Conservation (phyloP, 1,140 invertebrate genomes). For the Neodiprion pinetum region DNA sequence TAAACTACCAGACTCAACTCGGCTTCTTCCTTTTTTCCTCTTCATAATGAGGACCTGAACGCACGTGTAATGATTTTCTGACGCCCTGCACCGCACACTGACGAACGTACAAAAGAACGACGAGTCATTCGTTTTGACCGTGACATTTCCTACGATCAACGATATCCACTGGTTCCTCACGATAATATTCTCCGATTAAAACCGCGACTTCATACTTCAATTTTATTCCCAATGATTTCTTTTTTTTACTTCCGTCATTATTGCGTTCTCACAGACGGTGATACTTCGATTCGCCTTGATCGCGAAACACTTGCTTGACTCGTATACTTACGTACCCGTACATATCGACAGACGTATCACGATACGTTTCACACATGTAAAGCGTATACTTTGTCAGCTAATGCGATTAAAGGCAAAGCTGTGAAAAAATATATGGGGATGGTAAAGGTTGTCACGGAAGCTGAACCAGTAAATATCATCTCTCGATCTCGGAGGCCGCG, state of each 20-base stretch:
- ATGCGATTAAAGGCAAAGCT: neutral
- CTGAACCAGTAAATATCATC: conserved; percentile 5
- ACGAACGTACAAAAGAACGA: neutral
- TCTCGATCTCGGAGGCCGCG: neutral
- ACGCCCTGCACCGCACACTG: neutral
- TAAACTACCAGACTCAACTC: neutral
- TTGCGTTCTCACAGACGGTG: neutral
- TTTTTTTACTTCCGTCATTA: too few species aligned
- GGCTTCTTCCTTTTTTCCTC: neutral
- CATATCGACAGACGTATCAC: neutral
- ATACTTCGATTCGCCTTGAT: neutral
- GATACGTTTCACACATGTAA: neutral
- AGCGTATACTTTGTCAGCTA: neutral
- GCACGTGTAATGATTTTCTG: neutral
- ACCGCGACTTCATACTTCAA: neutral
- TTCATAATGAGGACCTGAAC: neutral
- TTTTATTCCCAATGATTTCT: too few species aligned
- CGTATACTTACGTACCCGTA: neutral
- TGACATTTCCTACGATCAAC: conserved; percentile 2
- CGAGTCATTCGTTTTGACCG: neutral
- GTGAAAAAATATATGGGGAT: neutral
- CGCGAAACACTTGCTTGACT: neutral
- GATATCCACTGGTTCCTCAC: neutral
- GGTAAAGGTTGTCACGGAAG: neutral
- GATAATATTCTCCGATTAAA: neutral